A percentile compares a stretch with the other conserved stretches of the same genome.
Evolutionary conservation across 2,888 invertebrate genomes (phyloP).

Genomic region (Athalia cordata): DNA sequence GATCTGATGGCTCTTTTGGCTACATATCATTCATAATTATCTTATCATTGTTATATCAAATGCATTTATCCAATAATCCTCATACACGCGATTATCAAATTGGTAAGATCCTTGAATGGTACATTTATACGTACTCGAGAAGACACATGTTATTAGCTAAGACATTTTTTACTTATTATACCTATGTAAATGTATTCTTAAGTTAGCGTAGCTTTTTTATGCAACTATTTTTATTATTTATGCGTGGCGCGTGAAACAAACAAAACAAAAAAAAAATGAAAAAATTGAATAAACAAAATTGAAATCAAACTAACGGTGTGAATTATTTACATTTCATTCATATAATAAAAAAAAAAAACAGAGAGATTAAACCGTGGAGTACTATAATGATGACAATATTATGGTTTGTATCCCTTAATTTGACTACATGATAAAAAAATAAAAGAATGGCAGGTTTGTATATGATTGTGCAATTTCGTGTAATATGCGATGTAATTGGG

Average conservation of each 20-base stretch:
- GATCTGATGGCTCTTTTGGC: constrained; percentile 33
- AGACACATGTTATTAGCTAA: neutral
- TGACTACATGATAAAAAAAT: too few relatives aligned
- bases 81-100: neutral
- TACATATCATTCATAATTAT: constrained; percentile 23
- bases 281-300: neutral
- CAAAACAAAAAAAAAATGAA: neutral
- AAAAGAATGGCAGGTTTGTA: too few relatives aligned
- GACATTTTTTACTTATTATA: constrained; percentile 45
- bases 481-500: too few relatives aligned
- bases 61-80: neutral
- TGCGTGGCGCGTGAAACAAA: constrained; percentile 58
- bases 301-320: neutral
- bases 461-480: too few relatives aligned
- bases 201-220: constrained; percentile 51
- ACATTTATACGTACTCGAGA: too few relatives aligned
- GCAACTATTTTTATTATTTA: constrained; percentile 57
- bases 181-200: constrained; percentile 46
- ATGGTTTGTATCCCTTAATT: too few relatives aligned
- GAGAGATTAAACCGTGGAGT: too few relatives aligned
- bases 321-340: neutral
- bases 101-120: too few relatives aligned
- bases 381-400: too few relatives aligned
- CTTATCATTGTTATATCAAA: too few relatives aligned
- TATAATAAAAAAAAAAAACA: too few relatives aligned